Evolutionary conservation across 2,113 vertebrate genomes (phyloP), one percentile per base, ranked within the genome.

Genomic region (Rafetus swinhoei): DNA sequence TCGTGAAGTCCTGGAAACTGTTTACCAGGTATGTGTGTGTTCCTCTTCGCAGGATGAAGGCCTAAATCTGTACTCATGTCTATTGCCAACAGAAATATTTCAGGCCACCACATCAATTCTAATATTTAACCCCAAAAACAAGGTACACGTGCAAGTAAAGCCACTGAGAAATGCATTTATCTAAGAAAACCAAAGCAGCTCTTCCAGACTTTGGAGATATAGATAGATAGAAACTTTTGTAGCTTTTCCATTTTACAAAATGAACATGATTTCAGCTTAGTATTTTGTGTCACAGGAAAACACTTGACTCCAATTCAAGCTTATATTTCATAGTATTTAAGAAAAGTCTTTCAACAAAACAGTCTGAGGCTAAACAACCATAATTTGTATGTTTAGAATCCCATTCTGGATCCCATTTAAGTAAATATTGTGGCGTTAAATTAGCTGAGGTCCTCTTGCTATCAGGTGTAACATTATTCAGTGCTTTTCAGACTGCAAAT

Each of bases 401-500:
- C 11, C 2, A 2, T 1, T 1, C 1, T 5, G n/a, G 29, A n/a
- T 62, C 76, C 74, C 19, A 0, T 11, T 77, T 6, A 1, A n/a
- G 79, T 35, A 59, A 84, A 86, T 10, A 32, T 81, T 1, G 2
- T 60, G 0, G 1, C 2, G 54, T 82, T 79, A 14, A 82, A 45
- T 32, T 5, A 0, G 24, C 2, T 0, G 1, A 1, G 14, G 69
- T 62, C 6, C 0, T 29, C 92, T 96, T 86, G 79, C 88, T 86
- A 69, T 96, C 97, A 98, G 98, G 98, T 98, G 97, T 97, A 94
- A 96, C 89, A 5, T 92, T 93, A 89, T 95, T 95, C 90, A 92
- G 87, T 22, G 92, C 94, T 92, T 93, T 95, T 84, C 97, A 97
- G 97, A 57, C 97, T 96, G 94, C 79, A 90, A 89, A 96, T 59